Base-by-base conservation (phyloP, 2,797 vertebrate species). In the Salarias fasciatus region DNA sequence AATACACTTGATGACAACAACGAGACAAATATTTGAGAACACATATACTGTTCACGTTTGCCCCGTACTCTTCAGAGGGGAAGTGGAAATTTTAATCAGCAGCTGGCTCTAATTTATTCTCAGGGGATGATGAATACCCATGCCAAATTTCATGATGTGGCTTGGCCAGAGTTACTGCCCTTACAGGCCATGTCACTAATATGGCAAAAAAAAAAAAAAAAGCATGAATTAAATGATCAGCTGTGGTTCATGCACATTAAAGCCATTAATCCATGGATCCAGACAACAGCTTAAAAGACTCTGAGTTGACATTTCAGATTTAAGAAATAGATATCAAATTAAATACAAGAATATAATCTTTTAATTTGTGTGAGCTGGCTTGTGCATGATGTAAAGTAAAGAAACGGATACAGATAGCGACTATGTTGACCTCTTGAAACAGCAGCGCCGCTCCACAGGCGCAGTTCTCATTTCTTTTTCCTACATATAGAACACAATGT, bases 361-460 rank as follows among this genome's bases (percentile, higher is more conserved):
- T 85, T 55, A 59, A 81, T 83, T 68, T 72, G 24, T 36, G 45
- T 62, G 30, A 57, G 54, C 52, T 51, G 29, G 24, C 70, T n/a
- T 69, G 45, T 52, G 65, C 9, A 70, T 58, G 52, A 29, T 46
- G 15, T 42, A 63, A 48, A 48, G 62, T 59, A 66, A 59, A 72
- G 9, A 53, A 62, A 69, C 33, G 78, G 49, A 42, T 37, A 55
- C 42, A 62, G 53, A 75, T 69, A 63, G 57, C 51, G 47, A 73
- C 69, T 35, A 24, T 6, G 13, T 68, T 73, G 69, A 69, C 69
- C 50, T 55, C 62, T 63, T 56, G 58, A 61, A 18, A 42, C 41
- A 44, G 44, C 33, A 51, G 75, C 53, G 29, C 35, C 53, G 15
- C 55, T 53, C 49, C 29, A 29, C 53, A 29, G 58, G 58, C 0